These are phyloP conservation scores for Idaea straminata DNA, from an alignment of 2,888 invertebrate genomes.

Conservation along the genomic window DNA sequence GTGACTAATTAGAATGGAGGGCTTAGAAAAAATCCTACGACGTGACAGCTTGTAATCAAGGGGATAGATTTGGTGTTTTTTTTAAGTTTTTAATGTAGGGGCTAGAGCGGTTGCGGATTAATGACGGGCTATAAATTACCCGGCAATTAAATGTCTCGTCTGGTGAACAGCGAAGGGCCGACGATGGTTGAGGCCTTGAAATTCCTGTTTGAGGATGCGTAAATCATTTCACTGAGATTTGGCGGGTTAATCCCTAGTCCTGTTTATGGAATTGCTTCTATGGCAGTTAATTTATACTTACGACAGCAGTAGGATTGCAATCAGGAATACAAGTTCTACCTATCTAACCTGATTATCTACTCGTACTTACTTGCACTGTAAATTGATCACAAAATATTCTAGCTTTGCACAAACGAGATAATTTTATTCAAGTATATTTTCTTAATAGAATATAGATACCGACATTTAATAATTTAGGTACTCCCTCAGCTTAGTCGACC, in stretches of 20 bases:
- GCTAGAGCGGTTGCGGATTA: constrained; percentile 66
- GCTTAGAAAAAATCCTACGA: constrained; percentile 77
- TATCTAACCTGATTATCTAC: neutral
- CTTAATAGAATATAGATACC: too few relatives aligned
- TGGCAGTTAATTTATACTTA: neutral
- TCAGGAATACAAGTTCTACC: neutral
- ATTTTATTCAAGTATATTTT: too few relatives aligned
- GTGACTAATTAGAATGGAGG: constrained; percentile 74
- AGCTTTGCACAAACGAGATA: too few relatives aligned
- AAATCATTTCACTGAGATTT: constrained; percentile 43
- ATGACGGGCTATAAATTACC: constrained; percentile 71
- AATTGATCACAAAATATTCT: too few relatives aligned
- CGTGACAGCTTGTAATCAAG: constrained; percentile 79
- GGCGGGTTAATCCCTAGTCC: constrained; percentile 3
- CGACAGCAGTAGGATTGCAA: neutral
- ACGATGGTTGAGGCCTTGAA: constrained; percentile 33
- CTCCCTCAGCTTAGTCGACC: too few relatives aligned
- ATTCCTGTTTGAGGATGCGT: constrained; percentile 33
- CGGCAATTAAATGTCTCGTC: constrained; percentile 73
- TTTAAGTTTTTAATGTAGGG: constrained; percentile 50
- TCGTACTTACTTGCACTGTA: too few relatives aligned
- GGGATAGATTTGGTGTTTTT: constrained; percentile 66
- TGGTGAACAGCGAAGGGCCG: constrained; percentile 31
- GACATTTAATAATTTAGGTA: too few relatives aligned
- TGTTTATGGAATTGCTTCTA: neutral